Conservation (phyloP, 2,888 invertebrate genomes). For the Volucella zonaria region DNA sequence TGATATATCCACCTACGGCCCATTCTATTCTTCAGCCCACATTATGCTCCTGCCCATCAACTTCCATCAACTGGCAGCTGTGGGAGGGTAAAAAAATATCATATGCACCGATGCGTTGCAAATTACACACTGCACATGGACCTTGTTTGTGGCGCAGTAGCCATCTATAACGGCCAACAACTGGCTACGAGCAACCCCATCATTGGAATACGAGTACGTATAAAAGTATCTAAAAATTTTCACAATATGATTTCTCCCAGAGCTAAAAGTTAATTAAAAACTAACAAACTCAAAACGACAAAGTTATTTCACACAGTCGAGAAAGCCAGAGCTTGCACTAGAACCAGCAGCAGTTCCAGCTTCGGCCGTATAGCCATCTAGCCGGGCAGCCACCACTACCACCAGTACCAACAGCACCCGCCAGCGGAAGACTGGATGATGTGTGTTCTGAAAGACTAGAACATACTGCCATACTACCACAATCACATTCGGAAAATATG, state of each 20-base stretch:
- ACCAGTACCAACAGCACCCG: neutral
- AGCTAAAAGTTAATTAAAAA: conserved; percentile 83
- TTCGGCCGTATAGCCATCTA: neutral
- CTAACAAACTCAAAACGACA: conserved; percentile 80
- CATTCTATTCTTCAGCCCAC: too few species aligned
- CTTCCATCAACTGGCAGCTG: conserved; percentile 14
- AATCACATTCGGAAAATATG: conserved; percentile 60
- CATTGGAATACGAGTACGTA: conserved; percentile 25
- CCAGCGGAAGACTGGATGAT: conserved; percentile 30
- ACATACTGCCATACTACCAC: conserved; percentile 19
- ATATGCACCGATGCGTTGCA: conserved; percentile 61
- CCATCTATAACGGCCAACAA: conserved; percentile 33
- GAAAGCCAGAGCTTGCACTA: neutral
- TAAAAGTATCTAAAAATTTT: conserved; percentile 70
- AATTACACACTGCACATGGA: conserved; percentile 55
- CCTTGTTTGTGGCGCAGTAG: conserved; percentile 1
- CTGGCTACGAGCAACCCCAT: neutral
- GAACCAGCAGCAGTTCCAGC: conserved; percentile 18
- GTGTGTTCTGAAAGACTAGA: conserved; percentile 29
- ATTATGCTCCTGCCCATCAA: too few species aligned
- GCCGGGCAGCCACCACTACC: too few species aligned
- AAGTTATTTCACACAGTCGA: conserved; percentile 68
- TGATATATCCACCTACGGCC: too few species aligned
- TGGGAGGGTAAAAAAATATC: conserved; percentile 4
- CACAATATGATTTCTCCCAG: conserved; percentile 81